A percentile compares a stretch with the other conserved stretches of the same genome.
phyloP scores from a whole-genome alignment of 2,888 invertebrate genomes.

The Pseudococcus jackbeardsleyi region DNA sequence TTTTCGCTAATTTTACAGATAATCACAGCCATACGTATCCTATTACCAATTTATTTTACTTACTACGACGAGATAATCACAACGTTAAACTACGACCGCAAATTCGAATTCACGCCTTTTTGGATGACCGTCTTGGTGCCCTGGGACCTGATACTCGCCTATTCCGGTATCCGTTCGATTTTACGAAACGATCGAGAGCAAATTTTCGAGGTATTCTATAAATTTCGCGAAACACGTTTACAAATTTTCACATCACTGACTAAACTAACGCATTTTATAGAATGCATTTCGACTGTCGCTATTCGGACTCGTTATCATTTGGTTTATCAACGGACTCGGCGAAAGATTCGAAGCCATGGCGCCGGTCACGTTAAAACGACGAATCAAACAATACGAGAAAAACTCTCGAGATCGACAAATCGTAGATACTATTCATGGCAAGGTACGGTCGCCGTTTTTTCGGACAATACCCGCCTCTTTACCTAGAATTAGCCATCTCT shows the following conservation, averaged over 20 bases:
- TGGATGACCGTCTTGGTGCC: conserved; percentile 58
- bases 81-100: conserved; percentile 55
- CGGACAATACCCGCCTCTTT: not conserved
- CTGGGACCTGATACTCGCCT: conserved; percentile 57
- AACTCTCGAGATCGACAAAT: conserved; percentile 33
- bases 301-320: conserved; percentile 59
- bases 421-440: conserved; percentile 48
- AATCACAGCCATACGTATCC: conserved; percentile 39
- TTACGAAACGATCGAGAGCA: conserved; percentile 62
- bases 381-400: conserved; percentile 59
- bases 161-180: conserved; percentile 58
- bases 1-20: not conserved
- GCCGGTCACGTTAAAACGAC: conserved; percentile 51
- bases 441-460: not conserved
- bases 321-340: conserved; percentile 58
- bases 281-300: conserved; percentile 57
- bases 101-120: conserved; percentile 58
- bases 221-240: not conserved
- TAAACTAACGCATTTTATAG: not conserved
- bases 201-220: conserved; percentile 57
- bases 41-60: conserved; percentile 42
- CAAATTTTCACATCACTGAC: not conserved
- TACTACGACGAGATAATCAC: conserved; percentile 30
- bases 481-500: not conserved
- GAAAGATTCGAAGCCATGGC: conserved; percentile 56